Evolutionary conservation across 2,888 invertebrate species (phyloP).

Genomic region (Leptinotarsa juncta): DNA sequence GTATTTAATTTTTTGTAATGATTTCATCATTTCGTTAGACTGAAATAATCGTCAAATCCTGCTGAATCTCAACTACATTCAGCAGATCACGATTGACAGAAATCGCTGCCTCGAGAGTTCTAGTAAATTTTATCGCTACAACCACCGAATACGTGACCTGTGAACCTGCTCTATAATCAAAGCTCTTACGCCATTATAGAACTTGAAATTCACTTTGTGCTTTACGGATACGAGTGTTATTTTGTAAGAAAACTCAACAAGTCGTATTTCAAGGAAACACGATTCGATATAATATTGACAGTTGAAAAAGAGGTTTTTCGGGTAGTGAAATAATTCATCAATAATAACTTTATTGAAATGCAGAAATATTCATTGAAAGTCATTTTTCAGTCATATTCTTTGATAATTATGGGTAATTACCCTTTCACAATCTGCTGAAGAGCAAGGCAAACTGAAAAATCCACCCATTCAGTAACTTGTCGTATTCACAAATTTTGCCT

Average conservation of each 20-base stretch:
- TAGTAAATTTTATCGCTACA: constrained; percentile 38
- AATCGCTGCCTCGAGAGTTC: constrained; percentile 39
- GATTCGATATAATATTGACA: background rate
- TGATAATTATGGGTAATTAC: too few relatives aligned
- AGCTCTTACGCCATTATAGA: constrained; percentile 7
- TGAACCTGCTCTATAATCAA: constrained; percentile 28
- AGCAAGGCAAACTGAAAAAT: too few relatives aligned
- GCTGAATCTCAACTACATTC: constrained; percentile 8
- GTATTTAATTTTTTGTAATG: too few relatives aligned
- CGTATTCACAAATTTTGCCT: too few relatives aligned
- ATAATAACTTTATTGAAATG: too few relatives aligned
- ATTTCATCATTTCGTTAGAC: background rate
- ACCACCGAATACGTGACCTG: constrained; percentile 38
- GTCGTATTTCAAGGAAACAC: background rate
- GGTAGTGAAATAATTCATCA: too few relatives aligned
- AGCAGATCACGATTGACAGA: constrained; percentile 42
- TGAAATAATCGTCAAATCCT: background rate
- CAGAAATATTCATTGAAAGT: too few relatives aligned
- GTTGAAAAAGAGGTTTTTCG: background rate
- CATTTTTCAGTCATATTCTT: too few relatives aligned
- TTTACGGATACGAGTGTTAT: background rate
- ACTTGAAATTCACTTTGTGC: constrained; percentile 8
- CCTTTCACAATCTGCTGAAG: too few relatives aligned
- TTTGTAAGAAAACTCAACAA: background rate
- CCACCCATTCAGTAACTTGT: too few relatives aligned